Base-by-base conservation (phyloP, 2,888 invertebrate species). In the Calameuta idolon region DNA sequence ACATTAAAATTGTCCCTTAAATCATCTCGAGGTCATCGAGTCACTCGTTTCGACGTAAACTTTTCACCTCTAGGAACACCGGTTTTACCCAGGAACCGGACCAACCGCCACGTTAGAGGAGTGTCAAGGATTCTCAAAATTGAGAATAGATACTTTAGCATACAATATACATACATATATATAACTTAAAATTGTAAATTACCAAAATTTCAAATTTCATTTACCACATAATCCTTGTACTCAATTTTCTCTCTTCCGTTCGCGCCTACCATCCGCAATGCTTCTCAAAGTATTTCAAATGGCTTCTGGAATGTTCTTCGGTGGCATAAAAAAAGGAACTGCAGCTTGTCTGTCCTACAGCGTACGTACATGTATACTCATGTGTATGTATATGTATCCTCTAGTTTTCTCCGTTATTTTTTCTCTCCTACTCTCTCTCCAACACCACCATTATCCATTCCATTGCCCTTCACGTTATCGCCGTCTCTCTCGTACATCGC, bases 331-430 rank as follows among this genome's bases (percentile, higher is more conserved):
- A 55, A 55, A 23, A 55, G 23, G 55, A 55, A 55, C 55, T 55
- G 55, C 55, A 55, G 23, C 55, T 55, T 55, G 55, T 74, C 15
- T 69, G 73, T 77, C 15, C 15, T 31, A 73, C 34, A 80, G 77
- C 76, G 69, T 80, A 81, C 78, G 74, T 77, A 76, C 79, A 77
- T 79, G 75, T 79, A 77, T 79, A 81, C 81, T 77, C 74, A 35
- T 77, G 71, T 75, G 77, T 76, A 76, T 76, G 77, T 81, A 74
- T 81, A 81, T 78, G 69, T 69, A 31, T 74, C 79, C 12, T 34
- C 23, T 33, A 31, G 71, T 34, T 34, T 34, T 34, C 71, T 74
- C 69, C 34, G 76, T 78, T 75, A 73, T 9, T 33, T 69, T 55
- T 68, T 74, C 30, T n/a, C 34, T 69, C 74, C 69, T 68, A 3